phyloP scores from a whole-genome alignment of 2,113 vertebrate species.

The Perca fluviatilis region DNA sequence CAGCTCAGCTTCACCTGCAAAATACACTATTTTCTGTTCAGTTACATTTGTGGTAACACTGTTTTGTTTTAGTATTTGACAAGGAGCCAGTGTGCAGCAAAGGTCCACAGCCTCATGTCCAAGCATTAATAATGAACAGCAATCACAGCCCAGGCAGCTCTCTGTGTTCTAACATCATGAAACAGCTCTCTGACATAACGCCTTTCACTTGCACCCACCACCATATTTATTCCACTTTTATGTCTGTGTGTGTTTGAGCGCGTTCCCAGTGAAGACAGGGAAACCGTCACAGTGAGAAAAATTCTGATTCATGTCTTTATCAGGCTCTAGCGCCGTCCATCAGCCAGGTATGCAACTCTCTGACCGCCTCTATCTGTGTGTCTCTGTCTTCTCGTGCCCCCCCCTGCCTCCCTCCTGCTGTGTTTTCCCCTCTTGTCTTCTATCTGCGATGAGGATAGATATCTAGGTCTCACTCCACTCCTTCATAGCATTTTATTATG shows the following conservation, averaged over 20 bases:
- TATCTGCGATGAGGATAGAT: constrained; percentile 48
- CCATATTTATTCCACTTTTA: constrained; percentile 60
- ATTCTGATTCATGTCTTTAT: constrained; percentile 66
- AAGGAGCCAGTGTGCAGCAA: constrained; percentile 18
- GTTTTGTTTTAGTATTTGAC: constrained; percentile 24
- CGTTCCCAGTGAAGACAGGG: constrained; percentile 55
- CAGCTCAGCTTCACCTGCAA: constrained; percentile 42
- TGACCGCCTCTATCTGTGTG: constrained; percentile 34
- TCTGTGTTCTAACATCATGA: constrained; percentile 55
- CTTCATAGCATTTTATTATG: constrained; percentile 63
- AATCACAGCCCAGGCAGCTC: constrained; percentile 28
- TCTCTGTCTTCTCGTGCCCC: constrained; percentile 35
- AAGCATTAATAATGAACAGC: constrained; percentile 43
- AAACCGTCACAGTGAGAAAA: constrained; percentile 35
- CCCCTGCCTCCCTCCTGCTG: background rate
- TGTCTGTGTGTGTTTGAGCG: constrained; percentile 53
- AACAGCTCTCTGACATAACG: constrained; percentile 57
- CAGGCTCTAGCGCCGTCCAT: constrained; percentile 62
- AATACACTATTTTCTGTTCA: background rate
- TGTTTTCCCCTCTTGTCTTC: constrained; percentile 31
- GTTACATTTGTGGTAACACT: background rate
- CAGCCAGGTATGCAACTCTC: constrained; percentile 69
- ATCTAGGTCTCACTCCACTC: constrained; percentile 58
- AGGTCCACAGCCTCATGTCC: constrained; percentile 32
- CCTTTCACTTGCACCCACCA: constrained; percentile 56